Base-by-base conservation (phyloP, 2,888 invertebrate species). In the Tineola bisselliella region DNA sequence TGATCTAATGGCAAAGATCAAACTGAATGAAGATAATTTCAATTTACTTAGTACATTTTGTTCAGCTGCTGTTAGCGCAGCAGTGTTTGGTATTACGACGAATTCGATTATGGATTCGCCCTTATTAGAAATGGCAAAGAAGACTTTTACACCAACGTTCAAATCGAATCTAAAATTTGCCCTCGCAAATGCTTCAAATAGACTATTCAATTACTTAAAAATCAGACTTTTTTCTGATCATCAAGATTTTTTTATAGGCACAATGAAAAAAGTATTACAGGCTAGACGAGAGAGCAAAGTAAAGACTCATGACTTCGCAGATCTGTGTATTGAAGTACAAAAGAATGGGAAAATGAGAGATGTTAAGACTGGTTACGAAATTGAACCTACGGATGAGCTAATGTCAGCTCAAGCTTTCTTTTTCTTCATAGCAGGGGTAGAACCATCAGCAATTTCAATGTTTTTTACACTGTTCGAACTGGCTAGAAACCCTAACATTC, bases 381-480 rank as follows among this genome's bases (percentile, higher is more conserved):
- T 81, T 8, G 66, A 72, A 3, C 73, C 76, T 0, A 73, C 77
- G 5, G 77, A 75, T 58, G 77, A 79, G 66, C 13, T 82, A 0
- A 44, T 86, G 25, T 78, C 81, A 1, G 80, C 84, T 1, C 86
- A 87, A 65, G 81, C 82, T 0, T 82, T 87, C 60, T 77, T 86
- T 63, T 87, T 87, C 62, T 84, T 84, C 43, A 62, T 83, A 33
- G 87, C 84, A 33, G 88, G 88, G 0, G 75, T 78, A 2, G 87
- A 87, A 54, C 81, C 84, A 0, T 75, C 81, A 10, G 81, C 86
- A 0, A 77, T 70, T 10, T 65, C 78, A 0, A 75, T 88, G 66
- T 74, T 80, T 64, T 84, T 79, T 43, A 69, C 74, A 8, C 65
- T 83, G 10, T 65, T 81, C 38, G 74, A 78, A 64, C 67, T 88